Evolutionary conservation across 2,888 invertebrate genomes (phyloP), one percentile per base, ranked within the genome.

Genomic region (Marasmarcha lunaedactyla): DNA sequence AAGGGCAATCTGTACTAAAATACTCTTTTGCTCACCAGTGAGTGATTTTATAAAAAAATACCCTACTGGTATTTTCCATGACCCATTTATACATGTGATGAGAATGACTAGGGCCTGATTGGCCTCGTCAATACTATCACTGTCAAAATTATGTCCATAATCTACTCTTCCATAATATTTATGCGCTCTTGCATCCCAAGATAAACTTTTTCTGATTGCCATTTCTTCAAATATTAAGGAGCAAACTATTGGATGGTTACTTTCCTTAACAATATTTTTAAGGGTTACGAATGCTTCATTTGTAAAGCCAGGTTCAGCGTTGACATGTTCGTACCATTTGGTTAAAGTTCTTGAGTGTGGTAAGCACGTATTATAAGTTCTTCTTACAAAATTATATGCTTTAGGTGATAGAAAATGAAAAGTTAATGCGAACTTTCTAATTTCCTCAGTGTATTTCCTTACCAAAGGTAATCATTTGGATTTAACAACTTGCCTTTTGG

Each of bases 41-140:
- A 42, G 9, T 13, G 41, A 13, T 12, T 37, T 43, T 9, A 43
- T 43, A 13, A 46, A 42, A 44, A 47, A 49, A 39, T 44, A 46
- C 9, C 37, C 43, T 11, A 46, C 27, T 11, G 43, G 40, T 9
- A 42, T 20, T 14, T 42, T 42, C 37, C 40, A 40, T 1, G 9
- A 12, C 1, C 40, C 43, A 15, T 46, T 47, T n/a, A 39, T 39
- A 12, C 38, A 38, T 1, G 15, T 45, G 1, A 45, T 7, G 12
- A 46, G 26, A 27, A 49, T 38, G 1, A 47, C 46, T n/a, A 46
- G 37, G 15, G 39, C 37, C 20, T 46, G 27, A 25, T 39, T 45
- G 7, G 45, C 47, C n/a, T 36, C 34, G 10, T 35, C 41, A 3
- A 37, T 9, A 10, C 15, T 12, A n/a, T 43, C 47, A 7, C 14